A percentile compares a stretch with the other conserved stretches of the same genome.
phyloP scores from a whole-genome alignment of 2,888 invertebrate species.

The Apamea sordens region DNA sequence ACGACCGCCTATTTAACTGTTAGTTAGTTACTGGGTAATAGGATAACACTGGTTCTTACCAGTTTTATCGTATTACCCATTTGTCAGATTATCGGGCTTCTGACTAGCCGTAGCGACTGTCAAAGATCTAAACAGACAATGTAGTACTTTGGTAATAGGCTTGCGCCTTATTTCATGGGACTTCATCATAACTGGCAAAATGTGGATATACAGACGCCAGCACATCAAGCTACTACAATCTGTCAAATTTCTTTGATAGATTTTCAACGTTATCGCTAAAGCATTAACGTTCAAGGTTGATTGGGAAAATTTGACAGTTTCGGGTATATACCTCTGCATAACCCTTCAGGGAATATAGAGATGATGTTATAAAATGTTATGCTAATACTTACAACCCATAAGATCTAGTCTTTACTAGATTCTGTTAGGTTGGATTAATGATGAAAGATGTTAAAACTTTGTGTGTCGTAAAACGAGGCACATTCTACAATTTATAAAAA shows the following conservation, averaged over 20 bases:
- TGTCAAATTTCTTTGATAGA: too few species aligned
- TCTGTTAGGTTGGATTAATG: background rate
- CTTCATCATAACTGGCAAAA: background rate
- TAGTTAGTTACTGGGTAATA: background rate
- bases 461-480: background rate
- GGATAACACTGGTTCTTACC: background rate
- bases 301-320: too few species aligned
- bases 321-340: too few species aligned
- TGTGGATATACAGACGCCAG: too few species aligned
- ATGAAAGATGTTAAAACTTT: background rate
- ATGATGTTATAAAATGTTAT: background rate
- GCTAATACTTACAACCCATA: background rate
- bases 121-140: background rate
- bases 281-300: too few species aligned
- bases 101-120: background rate
- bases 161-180: background rate
- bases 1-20: background rate
- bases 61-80: too few species aligned
- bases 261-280: too few species aligned
- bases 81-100: background rate
- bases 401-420: background rate
- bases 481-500: background rate
- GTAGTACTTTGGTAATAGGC: background rate
- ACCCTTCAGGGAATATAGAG: background rate
- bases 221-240: too few species aligned